Conservation (phyloP, 2,797 vertebrate genomes). For the Parauchenoglanis ngamensis region DNA sequence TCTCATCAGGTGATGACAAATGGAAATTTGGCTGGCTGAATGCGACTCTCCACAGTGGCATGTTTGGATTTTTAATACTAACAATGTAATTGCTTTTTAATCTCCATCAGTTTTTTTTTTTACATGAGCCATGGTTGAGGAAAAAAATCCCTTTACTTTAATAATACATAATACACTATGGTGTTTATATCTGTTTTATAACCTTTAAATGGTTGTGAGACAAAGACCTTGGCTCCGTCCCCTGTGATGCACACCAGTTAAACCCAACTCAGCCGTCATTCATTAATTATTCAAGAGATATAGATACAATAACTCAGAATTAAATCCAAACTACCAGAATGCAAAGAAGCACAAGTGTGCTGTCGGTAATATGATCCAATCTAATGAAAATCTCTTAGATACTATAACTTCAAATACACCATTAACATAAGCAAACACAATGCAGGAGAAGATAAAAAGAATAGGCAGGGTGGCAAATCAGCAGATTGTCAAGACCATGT, state of each 20-base stretch:
- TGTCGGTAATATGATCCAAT: slow-evolving; percentile 1
- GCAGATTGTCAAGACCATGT: slow-evolving; percentile 47
- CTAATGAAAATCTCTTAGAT: slow-evolving; percentile 15
- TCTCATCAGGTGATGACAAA: slow-evolving; percentile 24
- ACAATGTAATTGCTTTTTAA: slow-evolving; percentile 33
- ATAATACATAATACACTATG: slow-evolving; percentile 3
- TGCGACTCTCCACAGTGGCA: slow-evolving; percentile 18
- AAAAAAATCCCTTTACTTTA: neutral
- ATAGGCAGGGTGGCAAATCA: slow-evolving; percentile 38
- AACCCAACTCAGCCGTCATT: neutral
- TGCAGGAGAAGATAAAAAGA: slow-evolving; percentile 39
- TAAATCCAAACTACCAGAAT: slow-evolving; percentile 6
- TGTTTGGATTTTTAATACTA: slow-evolving; percentile 27
- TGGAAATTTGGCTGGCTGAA: slow-evolving; percentile 11
- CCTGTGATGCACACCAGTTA: neutral
- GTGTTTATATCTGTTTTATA: neutral
- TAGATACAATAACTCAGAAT: slow-evolving; percentile 1
- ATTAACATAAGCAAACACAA: slow-evolving; percentile 36
- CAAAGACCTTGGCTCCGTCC: neutral
- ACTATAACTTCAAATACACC: slow-evolving; percentile 14
- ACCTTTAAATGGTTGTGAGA: neutral
- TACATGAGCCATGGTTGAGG: neutral
- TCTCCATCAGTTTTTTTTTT: neutral
- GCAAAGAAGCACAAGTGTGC: neutral
- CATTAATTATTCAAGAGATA: neutral